phyloP scores from a whole-genome alignment of 2,113 vertebrate genomes.

The Psammodynastes pulverulentus region DNA sequence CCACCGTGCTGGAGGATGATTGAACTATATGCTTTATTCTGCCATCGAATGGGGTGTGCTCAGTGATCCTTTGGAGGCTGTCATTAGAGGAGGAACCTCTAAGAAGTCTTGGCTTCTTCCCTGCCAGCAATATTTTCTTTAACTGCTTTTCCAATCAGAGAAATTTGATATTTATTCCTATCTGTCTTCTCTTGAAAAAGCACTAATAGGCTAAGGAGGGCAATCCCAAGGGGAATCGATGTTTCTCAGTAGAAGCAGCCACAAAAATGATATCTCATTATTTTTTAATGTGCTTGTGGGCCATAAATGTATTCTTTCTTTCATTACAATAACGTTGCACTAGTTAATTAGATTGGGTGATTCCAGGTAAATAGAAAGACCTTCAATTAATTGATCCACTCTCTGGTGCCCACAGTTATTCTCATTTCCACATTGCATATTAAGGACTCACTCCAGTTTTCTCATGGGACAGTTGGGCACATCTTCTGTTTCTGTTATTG shows the following conservation, averaged over 20 bases:
- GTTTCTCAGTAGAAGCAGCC: background rate
- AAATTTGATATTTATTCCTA: background rate
- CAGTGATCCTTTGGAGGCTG: background rate
- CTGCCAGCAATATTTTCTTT: background rate
- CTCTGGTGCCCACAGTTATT: background rate
- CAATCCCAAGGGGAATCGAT: background rate
- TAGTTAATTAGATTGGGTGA: slow-evolving; percentile 21
- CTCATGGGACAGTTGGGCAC: slow-evolving; percentile 28
- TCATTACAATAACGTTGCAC: background rate
- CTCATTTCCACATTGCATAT: slow-evolving; percentile 41
- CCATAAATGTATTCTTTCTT: slow-evolving; percentile 35
- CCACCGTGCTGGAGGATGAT: background rate
- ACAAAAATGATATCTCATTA: slow-evolving; percentile 8
- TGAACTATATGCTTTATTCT: background rate
- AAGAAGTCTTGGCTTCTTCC: background rate
- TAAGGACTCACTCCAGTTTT: slow-evolving; percentile 17
- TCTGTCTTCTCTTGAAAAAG: background rate
- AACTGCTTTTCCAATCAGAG: background rate
- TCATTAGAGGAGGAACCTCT: too few species aligned
- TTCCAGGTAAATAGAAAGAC: background rate
- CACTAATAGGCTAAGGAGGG: background rate
- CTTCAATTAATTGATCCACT: fast-evolving
- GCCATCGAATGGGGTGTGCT: background rate
- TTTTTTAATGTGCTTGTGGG: slow-evolving; percentile 6
- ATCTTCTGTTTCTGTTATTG: slow-evolving; percentile 13